Conservation (phyloP, 2,113 vertebrate genomes). For the Tupaia tana region DNA sequence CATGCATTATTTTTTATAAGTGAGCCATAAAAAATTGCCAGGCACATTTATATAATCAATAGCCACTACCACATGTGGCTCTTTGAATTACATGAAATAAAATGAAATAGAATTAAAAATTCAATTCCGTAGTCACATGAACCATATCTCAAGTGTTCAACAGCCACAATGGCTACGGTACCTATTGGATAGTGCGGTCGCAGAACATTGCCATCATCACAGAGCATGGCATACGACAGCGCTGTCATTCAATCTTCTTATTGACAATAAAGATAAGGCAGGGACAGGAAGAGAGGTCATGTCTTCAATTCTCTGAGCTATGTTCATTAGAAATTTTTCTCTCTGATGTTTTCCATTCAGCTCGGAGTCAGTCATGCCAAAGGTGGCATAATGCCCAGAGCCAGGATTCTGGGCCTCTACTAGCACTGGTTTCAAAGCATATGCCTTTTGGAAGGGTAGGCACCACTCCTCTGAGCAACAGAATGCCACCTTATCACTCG, state of each 20-base stretch:
- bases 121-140: neutral
- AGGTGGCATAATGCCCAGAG: neutral
- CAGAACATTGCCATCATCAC: neutral
- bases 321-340: neutral
- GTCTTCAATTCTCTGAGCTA: neutral
- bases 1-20: neutral
- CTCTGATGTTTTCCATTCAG: neutral
- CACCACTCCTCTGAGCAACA: neutral
- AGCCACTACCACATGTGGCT: neutral
- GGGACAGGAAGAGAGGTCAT: accelerated
- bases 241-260: neutral
- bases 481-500: neutral
- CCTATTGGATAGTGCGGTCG: neutral
- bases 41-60: neutral
- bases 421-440: neutral
- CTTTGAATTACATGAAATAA: conserved; percentile 31
- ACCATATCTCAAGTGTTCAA: neutral
- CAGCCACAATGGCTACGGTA: neutral
- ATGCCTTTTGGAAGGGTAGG: neutral
- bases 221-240: neutral
- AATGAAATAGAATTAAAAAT: conserved; percentile 56
- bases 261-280: neutral
- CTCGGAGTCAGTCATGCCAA: neutral
- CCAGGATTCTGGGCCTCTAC: neutral
- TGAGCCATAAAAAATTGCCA: neutral